phyloP scores from a whole-genome alignment of 2,888 invertebrate genomes.

The Carabus problematicus region DNA sequence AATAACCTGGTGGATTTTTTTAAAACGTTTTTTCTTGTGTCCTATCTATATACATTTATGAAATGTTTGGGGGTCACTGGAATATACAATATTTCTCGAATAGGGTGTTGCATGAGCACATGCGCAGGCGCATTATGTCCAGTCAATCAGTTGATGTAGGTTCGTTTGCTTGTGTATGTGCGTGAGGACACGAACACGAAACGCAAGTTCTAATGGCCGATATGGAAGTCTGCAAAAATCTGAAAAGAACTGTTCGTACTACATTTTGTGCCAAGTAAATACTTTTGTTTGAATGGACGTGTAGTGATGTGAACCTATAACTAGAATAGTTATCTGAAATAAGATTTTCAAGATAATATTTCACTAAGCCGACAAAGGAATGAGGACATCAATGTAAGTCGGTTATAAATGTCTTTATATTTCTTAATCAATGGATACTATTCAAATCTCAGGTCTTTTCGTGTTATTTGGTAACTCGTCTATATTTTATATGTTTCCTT shows the following conservation, averaged over 20 bases:
- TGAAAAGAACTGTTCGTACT: background rate
- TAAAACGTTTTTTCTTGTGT: too few relatives aligned
- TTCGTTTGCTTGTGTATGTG: constrained; percentile 3
- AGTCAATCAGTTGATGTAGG: constrained; percentile 34
- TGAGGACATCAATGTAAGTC: constrained; percentile 17
- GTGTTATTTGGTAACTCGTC: too few relatives aligned
- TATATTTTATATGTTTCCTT: too few relatives aligned
- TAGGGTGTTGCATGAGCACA: too few relatives aligned
- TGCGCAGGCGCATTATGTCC: constrained; percentile 22
- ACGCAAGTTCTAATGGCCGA: constrained; percentile 33
- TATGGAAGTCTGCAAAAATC: constrained; percentile 8
- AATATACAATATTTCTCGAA: background rate
- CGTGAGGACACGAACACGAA: constrained; percentile 10
- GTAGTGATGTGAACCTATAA: constrained; percentile 8
- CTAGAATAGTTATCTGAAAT: background rate
- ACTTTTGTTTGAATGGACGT: background rate
- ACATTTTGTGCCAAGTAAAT: background rate
- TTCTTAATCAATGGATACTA: background rate
- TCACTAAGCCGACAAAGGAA: constrained; percentile 12
- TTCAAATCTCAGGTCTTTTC: too few relatives aligned
- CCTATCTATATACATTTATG: background rate
- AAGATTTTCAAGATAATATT: background rate
- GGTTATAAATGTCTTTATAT: background rate
- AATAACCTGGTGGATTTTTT: too few relatives aligned
- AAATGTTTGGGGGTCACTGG: constrained; percentile 13